Conservation (phyloP, 1,140 invertebrate genomes). For the Pinna nobilis region DNA sequence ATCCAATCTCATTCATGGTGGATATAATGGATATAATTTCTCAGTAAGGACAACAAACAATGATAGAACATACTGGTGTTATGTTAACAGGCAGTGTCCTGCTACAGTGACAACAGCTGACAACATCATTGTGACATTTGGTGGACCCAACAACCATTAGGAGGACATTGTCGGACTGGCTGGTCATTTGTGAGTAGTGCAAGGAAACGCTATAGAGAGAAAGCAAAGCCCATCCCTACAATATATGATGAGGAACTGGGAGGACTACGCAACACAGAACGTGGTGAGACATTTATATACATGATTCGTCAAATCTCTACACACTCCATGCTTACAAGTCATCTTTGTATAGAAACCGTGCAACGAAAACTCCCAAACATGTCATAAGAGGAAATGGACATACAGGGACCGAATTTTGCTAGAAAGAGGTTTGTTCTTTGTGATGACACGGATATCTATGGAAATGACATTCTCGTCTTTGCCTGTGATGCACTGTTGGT, state of each 20-base stretch:
- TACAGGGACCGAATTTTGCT: too few species aligned
- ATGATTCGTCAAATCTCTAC: neutral
- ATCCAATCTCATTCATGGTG: neutral
- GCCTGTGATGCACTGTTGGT: too few species aligned
- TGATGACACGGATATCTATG: too few species aligned
- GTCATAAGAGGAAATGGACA: too few species aligned
- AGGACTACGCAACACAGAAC: too few species aligned
- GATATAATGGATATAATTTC: neutral
- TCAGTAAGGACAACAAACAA: too few species aligned
- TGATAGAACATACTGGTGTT: neutral
- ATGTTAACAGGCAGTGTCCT: neutral
- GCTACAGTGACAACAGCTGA: neutral
- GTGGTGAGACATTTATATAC: neutral
- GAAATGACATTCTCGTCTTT: too few species aligned
- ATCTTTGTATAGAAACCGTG: too few species aligned
- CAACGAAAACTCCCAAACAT: too few species aligned
- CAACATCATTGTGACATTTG: neutral
- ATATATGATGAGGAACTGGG: neutral
- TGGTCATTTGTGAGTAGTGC: neutral
- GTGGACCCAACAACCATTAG: neutral
- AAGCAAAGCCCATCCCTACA: neutral
- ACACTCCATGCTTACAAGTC: too few species aligned
- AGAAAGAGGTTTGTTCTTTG: too few species aligned
- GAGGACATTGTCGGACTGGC: neutral
- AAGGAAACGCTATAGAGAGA: neutral